Evolutionary conservation across 1,140 invertebrate genomes (phyloP).

Genomic region (Branchinecta lynchi): DNA sequence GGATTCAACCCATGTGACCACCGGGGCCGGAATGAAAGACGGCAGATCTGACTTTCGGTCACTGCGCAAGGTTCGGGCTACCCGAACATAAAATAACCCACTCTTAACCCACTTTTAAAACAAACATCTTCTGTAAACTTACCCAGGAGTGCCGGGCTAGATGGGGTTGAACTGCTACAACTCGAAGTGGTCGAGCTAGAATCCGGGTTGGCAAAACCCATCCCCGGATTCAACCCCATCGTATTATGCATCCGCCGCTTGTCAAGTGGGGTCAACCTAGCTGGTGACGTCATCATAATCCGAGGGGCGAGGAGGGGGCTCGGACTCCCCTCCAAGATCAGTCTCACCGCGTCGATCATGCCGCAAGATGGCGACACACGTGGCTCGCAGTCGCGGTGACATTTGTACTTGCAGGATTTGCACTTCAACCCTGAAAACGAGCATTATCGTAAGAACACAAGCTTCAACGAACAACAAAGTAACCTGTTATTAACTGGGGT

Average conservation of each 20-base stretch:
- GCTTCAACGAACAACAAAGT: no score
- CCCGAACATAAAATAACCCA: no score
- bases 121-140: neutral
- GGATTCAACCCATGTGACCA: no score
- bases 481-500: no score
- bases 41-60: no score
- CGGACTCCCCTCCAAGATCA: constrained; percentile 22
- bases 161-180: constrained; percentile 89
- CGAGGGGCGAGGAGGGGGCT: neutral
- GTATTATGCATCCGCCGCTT: constrained; percentile 1
- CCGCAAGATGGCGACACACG: constrained; percentile 84
- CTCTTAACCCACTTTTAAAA: no score
- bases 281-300: constrained; percentile 1
- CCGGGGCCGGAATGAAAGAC: no score
- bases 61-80: no score
- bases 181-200: constrained; percentile 88
- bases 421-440: constrained; percentile 51
- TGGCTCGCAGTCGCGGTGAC: constrained; percentile 72
- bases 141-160: constrained; percentile 65
- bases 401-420: constrained; percentile 90
- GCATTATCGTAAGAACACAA: no score
- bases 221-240: neutral
- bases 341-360: constrained; percentile 52
- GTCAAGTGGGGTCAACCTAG: neutral
- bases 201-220: constrained; percentile 35